Evolutionary conservation across 2,113 vertebrate species (phyloP).

Genomic region (Trinectes maculatus): DNA sequence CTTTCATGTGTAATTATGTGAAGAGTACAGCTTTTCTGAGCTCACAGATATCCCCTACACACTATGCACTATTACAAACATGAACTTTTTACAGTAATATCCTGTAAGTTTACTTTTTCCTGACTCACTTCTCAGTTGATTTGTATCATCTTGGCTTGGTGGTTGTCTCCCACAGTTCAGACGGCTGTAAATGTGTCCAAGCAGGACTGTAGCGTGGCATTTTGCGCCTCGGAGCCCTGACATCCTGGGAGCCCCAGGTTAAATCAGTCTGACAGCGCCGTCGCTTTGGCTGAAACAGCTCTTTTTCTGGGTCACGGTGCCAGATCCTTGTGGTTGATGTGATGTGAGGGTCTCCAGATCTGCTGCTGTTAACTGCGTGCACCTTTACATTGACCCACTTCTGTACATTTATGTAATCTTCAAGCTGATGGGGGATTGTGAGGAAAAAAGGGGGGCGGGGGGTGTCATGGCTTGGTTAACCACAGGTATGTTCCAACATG

Average conservation of each 20-base stretch:
- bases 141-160: slow-evolving; percentile 19
- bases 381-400: slow-evolving; percentile 70
- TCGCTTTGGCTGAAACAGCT: slow-evolving; percentile 41
- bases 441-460: neutral
- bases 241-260: slow-evolving; percentile 59
- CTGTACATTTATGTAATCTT: slow-evolving; percentile 71
- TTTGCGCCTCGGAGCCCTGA: slow-evolving; percentile 59
- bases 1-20: slow-evolving; percentile 30
- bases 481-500: slow-evolving; percentile 71
- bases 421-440: slow-evolving; percentile 28
- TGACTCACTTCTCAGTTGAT: slow-evolving; percentile 17
- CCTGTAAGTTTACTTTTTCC: slow-evolving; percentile 12
- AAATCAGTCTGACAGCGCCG: slow-evolving; percentile 42
- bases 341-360: slow-evolving; percentile 60
- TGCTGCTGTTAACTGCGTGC: slow-evolving; percentile 62
- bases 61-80: slow-evolving; percentile 25
- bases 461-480: slow-evolving; percentile 71
- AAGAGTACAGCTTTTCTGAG: slow-evolving; percentile 19
- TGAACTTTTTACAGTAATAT: slow-evolving; percentile 20
- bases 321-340: slow-evolving; percentile 61
- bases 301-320: too few relatives aligned
- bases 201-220: slow-evolving; percentile 24
- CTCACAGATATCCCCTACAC: slow-evolving; percentile 9
- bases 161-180: slow-evolving; percentile 21
- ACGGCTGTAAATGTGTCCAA: slow-evolving; percentile 47